Percentiles rank a stretch among this genome's conserved stretches.
These are phyloP conservation scores for Lasioglossum malachurum DNA, from an alignment of 2,888 invertebrate species.

Conservation along the genomic window DNA sequence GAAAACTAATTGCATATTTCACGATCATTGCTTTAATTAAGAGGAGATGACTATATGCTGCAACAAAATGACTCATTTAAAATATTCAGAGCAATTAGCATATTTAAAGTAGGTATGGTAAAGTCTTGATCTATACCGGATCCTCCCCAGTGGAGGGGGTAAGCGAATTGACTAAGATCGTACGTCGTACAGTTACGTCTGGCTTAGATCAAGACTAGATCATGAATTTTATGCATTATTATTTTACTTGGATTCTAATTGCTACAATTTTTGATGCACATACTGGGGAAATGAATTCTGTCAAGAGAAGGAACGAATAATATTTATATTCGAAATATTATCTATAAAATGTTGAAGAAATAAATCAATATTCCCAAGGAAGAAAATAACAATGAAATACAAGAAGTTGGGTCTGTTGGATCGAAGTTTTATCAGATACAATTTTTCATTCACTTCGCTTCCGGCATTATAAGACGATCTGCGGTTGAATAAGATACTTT, in stretches of 20 bases:
- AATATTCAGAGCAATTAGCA: background rate
- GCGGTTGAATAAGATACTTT: conserved; percentile 18
- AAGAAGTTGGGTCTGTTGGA: background rate
- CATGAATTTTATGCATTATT: too few relatives aligned
- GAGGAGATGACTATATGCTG: background rate
- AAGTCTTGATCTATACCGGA: too few relatives aligned
- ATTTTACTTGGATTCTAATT: background rate
- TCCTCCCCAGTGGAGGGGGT: too few relatives aligned
- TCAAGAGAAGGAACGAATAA: background rate
- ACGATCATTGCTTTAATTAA: background rate
- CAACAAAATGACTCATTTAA: background rate
- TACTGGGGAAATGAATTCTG: background rate
- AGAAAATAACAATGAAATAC: background rate
- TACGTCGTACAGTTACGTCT: too few relatives aligned
- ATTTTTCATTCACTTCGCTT: conserved; percentile 30
- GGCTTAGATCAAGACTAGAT: too few relatives aligned
- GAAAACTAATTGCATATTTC: background rate
- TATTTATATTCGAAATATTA: background rate
- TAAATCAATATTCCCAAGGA: background rate
- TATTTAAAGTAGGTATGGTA: background rate
- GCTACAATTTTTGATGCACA: background rate
- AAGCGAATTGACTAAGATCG: too few relatives aligned
- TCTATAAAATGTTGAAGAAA: background rate
- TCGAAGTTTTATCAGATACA: background rate
- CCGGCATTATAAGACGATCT: conserved; percentile 55